phyloP scores from a whole-genome alignment of 2,888 invertebrate species.

The Dusona sp. region DNA sequence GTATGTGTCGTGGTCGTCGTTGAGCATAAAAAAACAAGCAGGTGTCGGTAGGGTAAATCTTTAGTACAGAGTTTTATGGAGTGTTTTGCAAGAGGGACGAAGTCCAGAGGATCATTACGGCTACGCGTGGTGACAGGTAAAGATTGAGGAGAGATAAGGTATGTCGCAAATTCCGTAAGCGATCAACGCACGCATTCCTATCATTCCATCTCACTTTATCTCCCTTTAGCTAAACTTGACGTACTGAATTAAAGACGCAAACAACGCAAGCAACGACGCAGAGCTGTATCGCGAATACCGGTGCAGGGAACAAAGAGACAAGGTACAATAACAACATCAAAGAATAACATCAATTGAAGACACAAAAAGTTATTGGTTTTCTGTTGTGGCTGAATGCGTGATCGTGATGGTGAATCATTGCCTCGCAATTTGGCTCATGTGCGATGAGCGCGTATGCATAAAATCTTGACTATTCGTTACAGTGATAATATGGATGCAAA shows the following conservation, averaged over 20 bases:
- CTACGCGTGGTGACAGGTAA: conserved; percentile 39
- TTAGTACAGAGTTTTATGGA: conserved; percentile 16
- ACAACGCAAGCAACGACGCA: too few species aligned
- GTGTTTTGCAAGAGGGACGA: conserved; percentile 9
- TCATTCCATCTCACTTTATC: conserved; percentile 3
- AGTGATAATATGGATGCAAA: conserved; percentile 44
- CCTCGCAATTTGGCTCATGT: conserved; percentile 27
- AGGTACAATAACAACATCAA: neutral
- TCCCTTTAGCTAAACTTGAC: neutral
- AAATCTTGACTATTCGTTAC: neutral
- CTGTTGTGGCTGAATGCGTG: conserved; percentile 2
- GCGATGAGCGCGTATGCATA: conserved; percentile 29
- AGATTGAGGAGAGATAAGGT: conserved; percentile 26
- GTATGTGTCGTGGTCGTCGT: neutral
- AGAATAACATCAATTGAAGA: conserved; percentile 22
- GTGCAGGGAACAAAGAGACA: neutral
- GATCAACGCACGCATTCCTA: conserved; percentile 20
- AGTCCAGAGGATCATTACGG: conserved; percentile 22
- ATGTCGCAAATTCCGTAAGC: conserved; percentile 41
- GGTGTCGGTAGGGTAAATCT: conserved; percentile 44
- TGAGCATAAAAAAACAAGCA: conserved; percentile 33
- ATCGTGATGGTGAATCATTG: conserved; percentile 41
- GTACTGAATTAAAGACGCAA: conserved; percentile 4
- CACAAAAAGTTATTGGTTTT: conserved; percentile 24
- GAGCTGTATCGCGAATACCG: neutral